Evolutionary conservation across 1,140 invertebrate species (phyloP).

Genomic region (Apis cerana): DNA sequence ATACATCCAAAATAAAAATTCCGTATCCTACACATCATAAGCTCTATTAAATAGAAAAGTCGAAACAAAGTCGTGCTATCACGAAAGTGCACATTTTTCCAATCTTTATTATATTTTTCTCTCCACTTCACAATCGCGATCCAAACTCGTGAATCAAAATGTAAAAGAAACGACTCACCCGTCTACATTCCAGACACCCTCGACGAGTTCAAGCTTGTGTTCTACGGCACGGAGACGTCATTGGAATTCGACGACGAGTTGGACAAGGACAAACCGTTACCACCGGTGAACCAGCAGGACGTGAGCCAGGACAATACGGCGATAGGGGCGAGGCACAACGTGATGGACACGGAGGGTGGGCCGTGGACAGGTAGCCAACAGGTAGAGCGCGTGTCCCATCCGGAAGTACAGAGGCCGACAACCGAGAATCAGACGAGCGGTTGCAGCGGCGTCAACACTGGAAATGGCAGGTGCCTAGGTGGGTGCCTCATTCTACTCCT

Average conservation of each 20-base stretch:
- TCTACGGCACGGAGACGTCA: conserved; percentile 83
- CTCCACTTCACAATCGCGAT: not conserved
- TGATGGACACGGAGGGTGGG: conserved; percentile 71
- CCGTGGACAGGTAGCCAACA: conserved; percentile 76
- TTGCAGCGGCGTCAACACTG: conserved; percentile 63
- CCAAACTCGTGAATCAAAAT: not conserved
- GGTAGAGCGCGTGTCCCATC: conserved; percentile 74
- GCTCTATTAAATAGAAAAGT: no score
- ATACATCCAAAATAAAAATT: no score
- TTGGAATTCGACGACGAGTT: conserved; percentile 77
- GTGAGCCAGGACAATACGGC: conserved; percentile 54
- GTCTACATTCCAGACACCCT: conserved; percentile 77
- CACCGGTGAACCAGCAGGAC: conserved; percentile 49
- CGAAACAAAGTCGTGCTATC: no score
- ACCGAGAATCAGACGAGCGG: conserved; percentile 75
- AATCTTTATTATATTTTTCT: no score
- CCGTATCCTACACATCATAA: no score
- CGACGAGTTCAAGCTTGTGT: conserved; percentile 82
- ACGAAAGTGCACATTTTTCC: no score
- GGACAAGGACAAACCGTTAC: conserved; percentile 69
- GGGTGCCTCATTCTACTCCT: conserved; percentile 79
- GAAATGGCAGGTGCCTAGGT: conserved; percentile 76
- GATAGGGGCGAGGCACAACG: conserved; percentile 62
- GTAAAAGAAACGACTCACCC: not conserved
- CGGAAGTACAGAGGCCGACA: conserved; percentile 73